Base-by-base conservation (phyloP, 1,140 invertebrate species). In the Diabrotica virgifera region DNA sequence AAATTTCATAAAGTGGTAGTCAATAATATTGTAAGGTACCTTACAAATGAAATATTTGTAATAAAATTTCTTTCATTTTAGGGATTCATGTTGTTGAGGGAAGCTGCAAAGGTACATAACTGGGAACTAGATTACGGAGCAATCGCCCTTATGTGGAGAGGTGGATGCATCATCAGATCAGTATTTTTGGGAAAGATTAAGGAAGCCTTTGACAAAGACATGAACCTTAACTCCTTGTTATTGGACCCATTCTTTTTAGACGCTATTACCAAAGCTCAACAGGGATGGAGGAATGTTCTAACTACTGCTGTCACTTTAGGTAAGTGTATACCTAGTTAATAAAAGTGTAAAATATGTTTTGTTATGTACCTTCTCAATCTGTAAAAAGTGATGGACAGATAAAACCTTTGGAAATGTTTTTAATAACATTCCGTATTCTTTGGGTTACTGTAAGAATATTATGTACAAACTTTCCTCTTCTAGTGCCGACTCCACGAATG, bases 61-160 rank as follows among this genome's bases (percentile, higher is more conserved):
- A 24, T 24, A 24, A 46, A 46, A 46, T n/a, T 46, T 46, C 4
- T 46, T 10, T 46, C 6, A n/a, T 58, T 59, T 52, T 11, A 50
- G 64, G 68, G 98, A 0, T 99, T 99, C 76, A 99, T 99, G 98
- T 81, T 99, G 56, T 83, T 99, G 70, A 84, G 93, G 54, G 95
- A 99, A 81, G 96, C 97, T 35, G 96, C 96, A 0, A 90, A 91
- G 73, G 84, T 90, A 63, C 90, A 96, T 71, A 87, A 89, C 0
- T 99, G 97, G 98, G 90, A 96, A 62, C 82, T 99, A 11, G 99
- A 99, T 81, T 97, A 98, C 76, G 97, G 97, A 56, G 93, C 92
- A 46, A 98, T 99, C 74, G 97, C 98, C 11, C 82, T 99, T 0
- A 99, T 99, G 97, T 99, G 98, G 98, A 86, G 97, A 70, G 98